These are phyloP conservation scores for Nothocercus nigrocapillus DNA, from an alignment of 2,113 vertebrate species.

Conservation along the genomic window DNA sequence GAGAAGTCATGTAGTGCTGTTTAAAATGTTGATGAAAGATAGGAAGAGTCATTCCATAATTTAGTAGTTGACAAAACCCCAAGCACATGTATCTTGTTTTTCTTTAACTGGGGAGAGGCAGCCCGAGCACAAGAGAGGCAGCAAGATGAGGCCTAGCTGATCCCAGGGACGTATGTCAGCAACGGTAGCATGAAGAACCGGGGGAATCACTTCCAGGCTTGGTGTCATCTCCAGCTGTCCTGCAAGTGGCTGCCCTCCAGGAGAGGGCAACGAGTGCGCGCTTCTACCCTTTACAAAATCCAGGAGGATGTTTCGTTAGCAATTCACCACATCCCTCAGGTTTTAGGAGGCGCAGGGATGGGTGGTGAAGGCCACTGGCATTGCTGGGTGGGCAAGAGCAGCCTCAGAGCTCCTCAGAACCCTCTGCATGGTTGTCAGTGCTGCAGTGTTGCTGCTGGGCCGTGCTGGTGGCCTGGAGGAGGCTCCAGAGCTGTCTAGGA, in stretches of 20 bases:
- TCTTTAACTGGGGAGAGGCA: neutral
- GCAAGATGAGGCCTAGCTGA: neutral
- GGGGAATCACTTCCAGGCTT: neutral
- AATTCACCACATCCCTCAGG: neutral
- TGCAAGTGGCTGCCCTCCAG: neutral
- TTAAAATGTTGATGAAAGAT: neutral
- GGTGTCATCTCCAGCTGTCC: neutral
- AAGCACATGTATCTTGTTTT: neutral
- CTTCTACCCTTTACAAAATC: neutral
- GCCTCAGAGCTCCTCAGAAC: neutral
- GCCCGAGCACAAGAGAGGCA: neutral
- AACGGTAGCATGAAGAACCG: neutral
- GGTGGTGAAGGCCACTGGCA: neutral
- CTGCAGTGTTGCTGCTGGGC: neutral
- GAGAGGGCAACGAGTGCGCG: neutral
- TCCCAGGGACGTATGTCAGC: neutral
- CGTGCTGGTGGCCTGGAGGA: neutral
- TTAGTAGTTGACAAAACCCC: neutral
- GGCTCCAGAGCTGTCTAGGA: neutral
- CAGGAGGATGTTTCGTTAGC: neutral
- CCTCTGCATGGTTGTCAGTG: rapidly evolving
- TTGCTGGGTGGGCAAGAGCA: neutral
- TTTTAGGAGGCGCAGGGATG: neutral
- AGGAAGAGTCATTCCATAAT: neutral
- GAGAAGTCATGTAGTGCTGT: neutral